Evolutionary conservation across 2,113 vertebrate species (phyloP), one percentile per base, ranked within the genome.

Genomic region (Hemicordylus capensis): DNA sequence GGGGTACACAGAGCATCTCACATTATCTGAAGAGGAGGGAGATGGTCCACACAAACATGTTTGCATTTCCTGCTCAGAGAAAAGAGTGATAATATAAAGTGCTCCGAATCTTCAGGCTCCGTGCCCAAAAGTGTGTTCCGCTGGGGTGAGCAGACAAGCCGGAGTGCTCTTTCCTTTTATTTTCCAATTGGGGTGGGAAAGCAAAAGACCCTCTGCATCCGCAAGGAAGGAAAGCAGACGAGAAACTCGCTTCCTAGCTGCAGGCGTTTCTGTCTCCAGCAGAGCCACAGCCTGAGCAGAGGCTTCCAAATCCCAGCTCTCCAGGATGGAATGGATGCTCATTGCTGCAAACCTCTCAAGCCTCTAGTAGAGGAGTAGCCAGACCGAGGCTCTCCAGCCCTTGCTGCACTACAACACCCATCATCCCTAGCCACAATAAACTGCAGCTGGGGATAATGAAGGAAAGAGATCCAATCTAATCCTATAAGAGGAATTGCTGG

Each of bases 141-240:
- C 31, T 34, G 10, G 17, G 17, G 31, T 66, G 64, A 14, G 14
- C 64, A 34, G 64, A 66, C 31, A n/a, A 66, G 64, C n/a, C n/a
- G 34, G 64, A 12, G n/a, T 3, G 3, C 12, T 2, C n/a, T 3
- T 1, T 10, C 73, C 15, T 0, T 1, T 9, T 67, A 4, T 0
- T 61, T 67, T 3, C 0, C 1, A 4, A 24, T 0, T 56, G 75
- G 78, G 77, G 44, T 42, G 84, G 14, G 0, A 20, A 26, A 15
- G 59, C 84, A 42, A 72, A 64, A 1, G 0, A 0, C 1, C 80
- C n/a, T n/a, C 42, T 15, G 58, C 8, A 19, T 10, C 28, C 51
- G 44, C 44, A n/a, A 34, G n/a, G 12, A 34, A 34, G 26, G n/a
- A 26, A 4, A 17, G 17, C 31, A 10, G 10, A 2, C 4, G 15